Evolutionary conservation across 2,888 invertebrate species (phyloP).

Genomic region (Erebia epiphron): DNA sequence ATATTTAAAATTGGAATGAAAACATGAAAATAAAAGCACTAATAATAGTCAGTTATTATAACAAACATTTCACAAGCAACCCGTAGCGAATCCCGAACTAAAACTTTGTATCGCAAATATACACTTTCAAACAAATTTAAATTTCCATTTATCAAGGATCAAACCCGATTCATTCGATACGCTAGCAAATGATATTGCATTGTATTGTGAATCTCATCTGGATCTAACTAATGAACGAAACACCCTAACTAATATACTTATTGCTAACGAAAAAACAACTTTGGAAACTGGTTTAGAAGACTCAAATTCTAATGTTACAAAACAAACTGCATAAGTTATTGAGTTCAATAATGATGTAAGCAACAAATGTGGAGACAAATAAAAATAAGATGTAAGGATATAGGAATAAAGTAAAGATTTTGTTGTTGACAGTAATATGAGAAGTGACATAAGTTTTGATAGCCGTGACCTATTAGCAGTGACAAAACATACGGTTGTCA

Average conservation of each 20-base stretch:
- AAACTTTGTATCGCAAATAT: conserved; percentile 57
- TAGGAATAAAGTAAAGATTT: conserved; percentile 20
- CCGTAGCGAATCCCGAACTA: conserved; percentile 53
- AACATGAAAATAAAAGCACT: conserved; percentile 11
- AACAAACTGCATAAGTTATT: not conserved
- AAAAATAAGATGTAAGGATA: conserved; percentile 21
- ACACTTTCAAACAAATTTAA: conserved; percentile 65
- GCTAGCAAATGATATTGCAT: conserved; percentile 68
- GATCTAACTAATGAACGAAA: conserved; percentile 34
- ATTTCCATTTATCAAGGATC: conserved; percentile 69
- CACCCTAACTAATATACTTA: conserved; percentile 26
- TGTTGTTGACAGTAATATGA: conserved; percentile 34
- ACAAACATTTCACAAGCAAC: conserved; percentile 22
- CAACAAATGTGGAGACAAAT: conserved; percentile 3
- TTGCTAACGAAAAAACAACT: conserved; percentile 39
- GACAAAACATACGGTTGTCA: conserved; percentile 76
- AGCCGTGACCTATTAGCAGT: conserved; percentile 71
- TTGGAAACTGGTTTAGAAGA: conserved; percentile 22
- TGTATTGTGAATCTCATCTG: conserved; percentile 62
- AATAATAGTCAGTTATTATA: conserved; percentile 22
- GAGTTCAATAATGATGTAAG: conserved; percentile 6
- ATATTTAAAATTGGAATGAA: conserved; percentile 14
- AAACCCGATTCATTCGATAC: conserved; percentile 67
- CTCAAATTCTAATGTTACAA: conserved; percentile 28
- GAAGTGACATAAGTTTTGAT: conserved; percentile 62